phyloP scores from a whole-genome alignment of 2,888 invertebrate species.

The Tenthredo notha region DNA sequence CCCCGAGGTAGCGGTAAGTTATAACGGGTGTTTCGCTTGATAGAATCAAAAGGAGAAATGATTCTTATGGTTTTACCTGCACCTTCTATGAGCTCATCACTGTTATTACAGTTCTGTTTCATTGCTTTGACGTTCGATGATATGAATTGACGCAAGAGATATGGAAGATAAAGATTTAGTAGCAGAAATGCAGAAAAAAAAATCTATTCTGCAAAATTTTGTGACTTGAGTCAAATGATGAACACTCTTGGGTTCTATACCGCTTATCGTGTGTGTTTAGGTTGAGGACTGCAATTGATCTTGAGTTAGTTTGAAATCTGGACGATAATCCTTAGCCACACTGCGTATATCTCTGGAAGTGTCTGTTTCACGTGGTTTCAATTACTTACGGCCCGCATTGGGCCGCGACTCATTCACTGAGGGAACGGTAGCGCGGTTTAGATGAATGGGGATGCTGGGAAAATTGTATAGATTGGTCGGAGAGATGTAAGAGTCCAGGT shows the following conservation, averaged over 20 bases:
- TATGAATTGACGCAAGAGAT: neutral
- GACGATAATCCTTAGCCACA: constrained; percentile 33
- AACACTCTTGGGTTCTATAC: neutral
- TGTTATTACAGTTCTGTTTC: neutral
- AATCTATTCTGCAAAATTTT: neutral
- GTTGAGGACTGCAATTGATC: neutral
- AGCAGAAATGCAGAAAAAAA: neutral
- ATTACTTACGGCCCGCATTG: constrained; percentile 70
- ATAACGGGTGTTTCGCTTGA: constrained; percentile 57
- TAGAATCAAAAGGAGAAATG: constrained; percentile 17
- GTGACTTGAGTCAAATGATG: neutral
- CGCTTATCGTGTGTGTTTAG: neutral
- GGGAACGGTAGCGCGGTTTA: constrained; percentile 26
- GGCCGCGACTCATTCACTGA: constrained; percentile 54
- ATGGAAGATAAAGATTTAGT: neutral
- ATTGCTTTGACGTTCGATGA: neutral
- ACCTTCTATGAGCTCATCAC: too few species aligned
- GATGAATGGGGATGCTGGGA: constrained; percentile 37
- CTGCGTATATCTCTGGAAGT: constrained; percentile 51
- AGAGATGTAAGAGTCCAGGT: neutral
- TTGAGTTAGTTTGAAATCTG: neutral
- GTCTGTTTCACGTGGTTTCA: constrained; percentile 60
- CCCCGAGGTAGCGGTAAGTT: constrained; percentile 57
- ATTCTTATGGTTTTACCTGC: neutral
- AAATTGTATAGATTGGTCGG: neutral